Percentiles rank a stretch among this genome's conserved stretches.
Conservation (phyloP, 2,797 vertebrate genomes). For the Ateles fusciceps region DNA sequence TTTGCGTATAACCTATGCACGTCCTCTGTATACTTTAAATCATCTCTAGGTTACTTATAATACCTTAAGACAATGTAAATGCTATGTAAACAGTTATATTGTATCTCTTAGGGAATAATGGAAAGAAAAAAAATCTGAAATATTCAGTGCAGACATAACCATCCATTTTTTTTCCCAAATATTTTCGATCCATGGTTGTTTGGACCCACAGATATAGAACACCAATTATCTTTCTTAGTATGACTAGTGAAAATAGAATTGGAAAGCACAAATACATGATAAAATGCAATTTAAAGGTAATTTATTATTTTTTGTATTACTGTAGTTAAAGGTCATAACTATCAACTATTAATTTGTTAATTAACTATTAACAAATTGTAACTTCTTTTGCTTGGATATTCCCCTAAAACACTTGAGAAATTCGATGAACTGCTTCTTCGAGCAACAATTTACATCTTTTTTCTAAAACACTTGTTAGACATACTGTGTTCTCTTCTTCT, state of each 20-base stretch:
- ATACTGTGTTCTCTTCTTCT: neutral
- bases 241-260: neutral
- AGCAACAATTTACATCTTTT: neutral
- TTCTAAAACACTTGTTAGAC: neutral
- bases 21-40: neutral
- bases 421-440: neutral
- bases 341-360: neutral
- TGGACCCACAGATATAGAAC: neutral
- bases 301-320: neutral
- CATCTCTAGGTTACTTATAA: neutral
- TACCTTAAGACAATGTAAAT: neutral
- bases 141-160: neutral
- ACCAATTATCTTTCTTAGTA: neutral
- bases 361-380: neutral
- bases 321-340: neutral
- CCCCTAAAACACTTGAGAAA: neutral
- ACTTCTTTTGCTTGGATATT: neutral
- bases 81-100: neutral
- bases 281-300: neutral
- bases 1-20: neutral
- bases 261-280: neutral
- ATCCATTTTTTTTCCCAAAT: neutral
- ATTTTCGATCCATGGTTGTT: neutral
- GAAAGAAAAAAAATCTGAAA: neutral
- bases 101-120: neutral